Percentiles rank a stretch among this genome's conserved stretches.
Evolutionary conservation across 2,797 vertebrate species (phyloP).

Genomic region (Esox lucius): DNA sequence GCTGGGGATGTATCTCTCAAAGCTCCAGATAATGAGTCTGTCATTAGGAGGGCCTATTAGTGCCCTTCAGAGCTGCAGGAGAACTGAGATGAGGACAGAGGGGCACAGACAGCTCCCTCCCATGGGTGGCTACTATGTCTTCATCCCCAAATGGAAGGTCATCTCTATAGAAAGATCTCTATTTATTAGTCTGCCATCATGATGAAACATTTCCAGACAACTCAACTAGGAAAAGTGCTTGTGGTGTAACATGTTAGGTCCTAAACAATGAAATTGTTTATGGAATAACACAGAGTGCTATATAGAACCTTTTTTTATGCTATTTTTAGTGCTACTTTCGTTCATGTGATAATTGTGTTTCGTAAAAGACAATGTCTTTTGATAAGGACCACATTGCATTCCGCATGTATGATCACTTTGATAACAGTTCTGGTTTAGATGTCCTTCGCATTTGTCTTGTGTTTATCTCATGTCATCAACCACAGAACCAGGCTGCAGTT

Average conservation of each 20-base stretch:
- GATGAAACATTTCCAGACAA: no score
- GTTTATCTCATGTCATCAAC: neutral
- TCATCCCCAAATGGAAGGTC: neutral
- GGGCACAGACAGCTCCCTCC: neutral
- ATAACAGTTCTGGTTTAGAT: neutral
- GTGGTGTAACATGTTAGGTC: neutral
- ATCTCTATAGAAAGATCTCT: neutral
- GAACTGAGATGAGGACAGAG: neutral
- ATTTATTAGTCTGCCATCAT: neutral
- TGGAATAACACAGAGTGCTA: neutral
- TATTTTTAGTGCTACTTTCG: no score
- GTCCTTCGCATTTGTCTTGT: neutral
- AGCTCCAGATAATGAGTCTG: slow-evolving; percentile 16
- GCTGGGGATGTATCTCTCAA: neutral
- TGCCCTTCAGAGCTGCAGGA: slow-evolving; percentile 4
- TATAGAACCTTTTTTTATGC: neutral
- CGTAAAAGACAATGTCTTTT: neutral
- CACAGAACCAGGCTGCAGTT: neutral
- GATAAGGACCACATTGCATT: neutral
- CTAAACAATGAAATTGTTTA: neutral
- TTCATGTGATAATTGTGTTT: neutral
- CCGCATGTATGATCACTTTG: neutral
- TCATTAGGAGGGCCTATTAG: slow-evolving; percentile 16
- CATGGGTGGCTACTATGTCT: neutral
- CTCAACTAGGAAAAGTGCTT: no score